These are phyloP conservation scores for Mustelus asterias DNA, from an alignment of 2,113 vertebrate genomes.

Conservation along the genomic window DNA sequence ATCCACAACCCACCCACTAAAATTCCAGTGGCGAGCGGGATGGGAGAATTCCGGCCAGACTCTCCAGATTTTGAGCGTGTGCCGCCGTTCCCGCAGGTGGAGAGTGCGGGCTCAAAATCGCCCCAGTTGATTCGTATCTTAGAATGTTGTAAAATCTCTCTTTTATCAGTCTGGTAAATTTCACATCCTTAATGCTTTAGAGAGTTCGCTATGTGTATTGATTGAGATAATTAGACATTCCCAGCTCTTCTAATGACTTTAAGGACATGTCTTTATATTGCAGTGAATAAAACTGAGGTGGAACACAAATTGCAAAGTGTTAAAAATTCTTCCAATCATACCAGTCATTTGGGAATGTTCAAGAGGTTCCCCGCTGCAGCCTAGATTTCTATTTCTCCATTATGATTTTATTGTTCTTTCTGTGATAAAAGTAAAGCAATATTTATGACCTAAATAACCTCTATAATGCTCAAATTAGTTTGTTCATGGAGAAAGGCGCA, in stretches of 20 bases:
- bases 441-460: background rate
- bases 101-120: no score
- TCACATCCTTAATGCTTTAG: background rate
- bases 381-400: background rate
- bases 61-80: no score
- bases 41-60: no score
- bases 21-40: no score
- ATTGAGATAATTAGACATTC: background rate
- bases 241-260: background rate
- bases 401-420: slow-evolving; percentile 1
- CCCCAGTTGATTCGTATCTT: background rate
- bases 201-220: no score
- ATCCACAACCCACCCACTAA: no score
- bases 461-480: background rate
- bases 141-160: background rate
- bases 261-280: background rate
- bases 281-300: background rate
- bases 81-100: no score
- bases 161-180: background rate
- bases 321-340: background rate
- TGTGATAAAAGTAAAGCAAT: background rate
- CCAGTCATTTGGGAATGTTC: background rate
- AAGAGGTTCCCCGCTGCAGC: background rate
- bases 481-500: background rate
- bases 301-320: background rate